Evolutionary conservation across 2,113 vertebrate species (phyloP), one percentile per base, ranked within the genome.

Genomic region (Donacobius atricapilla): DNA sequence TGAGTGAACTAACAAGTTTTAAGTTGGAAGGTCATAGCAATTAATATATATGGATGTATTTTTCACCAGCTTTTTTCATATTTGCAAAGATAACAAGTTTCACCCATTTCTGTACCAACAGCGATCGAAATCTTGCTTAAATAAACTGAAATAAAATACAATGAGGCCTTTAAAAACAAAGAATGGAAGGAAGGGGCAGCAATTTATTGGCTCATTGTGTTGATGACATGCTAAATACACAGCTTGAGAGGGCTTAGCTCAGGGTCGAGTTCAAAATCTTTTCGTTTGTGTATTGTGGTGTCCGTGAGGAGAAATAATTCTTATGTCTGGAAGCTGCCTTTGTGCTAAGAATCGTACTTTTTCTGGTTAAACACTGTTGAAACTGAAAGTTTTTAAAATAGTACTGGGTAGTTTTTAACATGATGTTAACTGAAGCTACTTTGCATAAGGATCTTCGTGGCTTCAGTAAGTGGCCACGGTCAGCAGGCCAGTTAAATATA

Each of bases 121-220:
- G 51, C 0, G 44, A 87, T 83, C 95, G 83, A 95, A 90, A 77
- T 94, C 95, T 79, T 76, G 76, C 94, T 96, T 92, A 80, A 96
- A 87, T 75, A 90, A 93, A 93, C 93, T 87, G 80, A 90, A 83
- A 95, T 94, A 82, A 96, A 97, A 95, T 66, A 93, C 90, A 85
- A 53, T 84, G 82, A 96, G 92, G 87, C 75, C 45, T 84, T 91
- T 60, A 45, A 73, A 80, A 94, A 97, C 97, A 97, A 97, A 96
- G 76, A 25, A 15, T 97, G 97, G 96, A 97, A 97, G 97, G 95
- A 97, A 97, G 78, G 89, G 87, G 86, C 88, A 87, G 90, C 94
- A 73, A 76, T 96, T 94, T 90, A 22, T 95, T 91, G 94, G 90
- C 76, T 95, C 30, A 63, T 85, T 95, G 93, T 94, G 85, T 66